These are phyloP conservation scores for Trichonephila clavata DNA, from an alignment of 1,140 invertebrate genomes.

Conservation along the genomic window DNA sequence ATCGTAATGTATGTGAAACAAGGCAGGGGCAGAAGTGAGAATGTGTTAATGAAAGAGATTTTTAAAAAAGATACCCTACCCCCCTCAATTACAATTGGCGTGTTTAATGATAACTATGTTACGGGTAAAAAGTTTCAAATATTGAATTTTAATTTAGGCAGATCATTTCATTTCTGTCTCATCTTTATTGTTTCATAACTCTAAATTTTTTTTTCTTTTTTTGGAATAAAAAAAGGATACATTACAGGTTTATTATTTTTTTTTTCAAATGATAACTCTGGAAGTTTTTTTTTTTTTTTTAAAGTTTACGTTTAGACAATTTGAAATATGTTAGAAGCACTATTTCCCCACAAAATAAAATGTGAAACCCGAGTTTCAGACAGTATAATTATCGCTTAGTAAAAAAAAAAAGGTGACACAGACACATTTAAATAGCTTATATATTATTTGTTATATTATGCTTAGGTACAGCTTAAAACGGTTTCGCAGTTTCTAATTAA, in stretches of 20 bases:
- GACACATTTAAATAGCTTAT: too few relatives aligned
- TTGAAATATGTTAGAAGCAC: background rate
- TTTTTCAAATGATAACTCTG: too few relatives aligned
- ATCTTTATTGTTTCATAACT: background rate
- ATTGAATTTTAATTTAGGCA: slow-evolving; percentile 44
- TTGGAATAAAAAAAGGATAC: background rate
- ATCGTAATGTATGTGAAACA: background rate
- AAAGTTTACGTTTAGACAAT: background rate
- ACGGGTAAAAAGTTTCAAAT: background rate
- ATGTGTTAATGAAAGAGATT: slow-evolving; percentile 18
- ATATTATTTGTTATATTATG: too few relatives aligned
- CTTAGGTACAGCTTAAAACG: too few relatives aligned
- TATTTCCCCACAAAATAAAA: background rate
- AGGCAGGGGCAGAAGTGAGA: background rate
- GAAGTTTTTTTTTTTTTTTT: background rate
- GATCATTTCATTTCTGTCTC: background rate
- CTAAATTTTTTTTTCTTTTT: background rate
- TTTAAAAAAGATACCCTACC: background rate
- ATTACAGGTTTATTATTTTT: too few relatives aligned
- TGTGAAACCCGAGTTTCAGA: background rate
- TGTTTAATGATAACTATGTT: background rate
- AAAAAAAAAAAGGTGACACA: too few relatives aligned
- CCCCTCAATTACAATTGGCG: background rate
- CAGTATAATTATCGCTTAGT: too few relatives aligned
- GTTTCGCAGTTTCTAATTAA: too few relatives aligned